Evolutionary conservation across 92 coral and sea anemone species (phyloP).

Genomic region (Heliopora coerulea): DNA sequence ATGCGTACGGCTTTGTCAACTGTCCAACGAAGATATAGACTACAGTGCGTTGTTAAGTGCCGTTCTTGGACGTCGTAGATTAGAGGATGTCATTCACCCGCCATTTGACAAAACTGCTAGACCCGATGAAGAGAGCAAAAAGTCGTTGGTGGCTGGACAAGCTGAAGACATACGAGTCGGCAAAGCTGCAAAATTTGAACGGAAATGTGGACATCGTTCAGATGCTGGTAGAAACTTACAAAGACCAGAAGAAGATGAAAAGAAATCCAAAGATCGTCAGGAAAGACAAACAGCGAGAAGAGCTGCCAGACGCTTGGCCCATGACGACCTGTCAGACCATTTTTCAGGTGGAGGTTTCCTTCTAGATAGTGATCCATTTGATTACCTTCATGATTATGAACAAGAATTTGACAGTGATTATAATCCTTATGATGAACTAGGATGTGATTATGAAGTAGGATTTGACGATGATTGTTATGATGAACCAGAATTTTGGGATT

Average conservation of each 20-base stretch:
- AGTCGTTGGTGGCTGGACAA: not conserved
- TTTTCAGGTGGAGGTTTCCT: not conserved
- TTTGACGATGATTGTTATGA: not conserved
- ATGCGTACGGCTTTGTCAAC: not conserved
- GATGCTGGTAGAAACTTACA: not conserved
- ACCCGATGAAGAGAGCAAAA: not conserved
- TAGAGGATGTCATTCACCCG: not conserved
- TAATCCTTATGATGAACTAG: not conserved
- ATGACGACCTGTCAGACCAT: not conserved
- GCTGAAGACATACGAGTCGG: not conserved
- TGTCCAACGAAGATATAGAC: not conserved
- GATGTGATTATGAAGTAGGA: no score
- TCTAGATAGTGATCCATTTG: not conserved
- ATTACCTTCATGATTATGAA: not conserved
- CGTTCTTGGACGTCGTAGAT: not conserved
- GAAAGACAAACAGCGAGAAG: not conserved
- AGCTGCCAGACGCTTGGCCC: not conserved
- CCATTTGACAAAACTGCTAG: not conserved
- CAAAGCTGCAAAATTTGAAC: not conserved
- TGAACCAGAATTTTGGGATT: not conserved
- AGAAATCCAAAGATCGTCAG: not conserved
- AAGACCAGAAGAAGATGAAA: slow-evolving; percentile 3
- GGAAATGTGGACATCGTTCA: not conserved
- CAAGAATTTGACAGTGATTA: not conserved
- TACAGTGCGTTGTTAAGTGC: not conserved